Evolutionary conservation across 1,140 invertebrate genomes (phyloP).

Genomic region (Oncopodura yosiiana): DNA sequence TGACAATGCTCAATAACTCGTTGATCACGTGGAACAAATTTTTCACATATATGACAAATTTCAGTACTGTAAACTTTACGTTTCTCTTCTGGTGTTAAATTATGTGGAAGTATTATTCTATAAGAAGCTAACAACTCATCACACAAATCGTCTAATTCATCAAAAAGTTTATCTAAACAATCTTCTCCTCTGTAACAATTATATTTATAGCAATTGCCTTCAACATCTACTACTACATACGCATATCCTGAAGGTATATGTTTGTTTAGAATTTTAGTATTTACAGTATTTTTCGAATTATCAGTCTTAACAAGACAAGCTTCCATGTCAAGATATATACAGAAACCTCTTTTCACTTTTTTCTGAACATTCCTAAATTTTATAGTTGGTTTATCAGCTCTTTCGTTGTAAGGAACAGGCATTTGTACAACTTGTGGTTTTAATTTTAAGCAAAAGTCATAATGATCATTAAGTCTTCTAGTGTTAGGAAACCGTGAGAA

Average conservation of each 20-base stretch:
- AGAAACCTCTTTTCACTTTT: conserved; percentile 1
- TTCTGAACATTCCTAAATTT: conserved; percentile 8
- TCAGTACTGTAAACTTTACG: not conserved
- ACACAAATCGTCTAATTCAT: not conserved
- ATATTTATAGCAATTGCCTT: not conserved
- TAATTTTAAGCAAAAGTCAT: not conserved
- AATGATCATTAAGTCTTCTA: not conserved
- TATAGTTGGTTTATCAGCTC: not conserved
- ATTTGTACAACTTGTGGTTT: conserved; percentile 3
- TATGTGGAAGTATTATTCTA: not conserved
- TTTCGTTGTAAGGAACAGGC: not conserved
- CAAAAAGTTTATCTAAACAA: conserved; percentile 5
- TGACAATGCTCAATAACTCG: conserved; percentile 10
- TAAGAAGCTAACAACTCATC: not conserved
- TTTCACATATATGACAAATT: conserved; percentile 6
- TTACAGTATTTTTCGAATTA: not conserved
- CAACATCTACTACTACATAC: not conserved
- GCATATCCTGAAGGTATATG: conserved; percentile 8
- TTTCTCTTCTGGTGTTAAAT: not conserved
- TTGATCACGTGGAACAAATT: not conserved
- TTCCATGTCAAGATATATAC: conserved; percentile 6
- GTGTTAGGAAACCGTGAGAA: conserved; percentile 1
- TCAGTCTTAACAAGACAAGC: not conserved
- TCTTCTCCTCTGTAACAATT: not conserved
- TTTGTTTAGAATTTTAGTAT: not conserved